phyloP scores from a whole-genome alignment of 2,797 vertebrate species.

The Arrhamphus sclerolepis region DNA sequence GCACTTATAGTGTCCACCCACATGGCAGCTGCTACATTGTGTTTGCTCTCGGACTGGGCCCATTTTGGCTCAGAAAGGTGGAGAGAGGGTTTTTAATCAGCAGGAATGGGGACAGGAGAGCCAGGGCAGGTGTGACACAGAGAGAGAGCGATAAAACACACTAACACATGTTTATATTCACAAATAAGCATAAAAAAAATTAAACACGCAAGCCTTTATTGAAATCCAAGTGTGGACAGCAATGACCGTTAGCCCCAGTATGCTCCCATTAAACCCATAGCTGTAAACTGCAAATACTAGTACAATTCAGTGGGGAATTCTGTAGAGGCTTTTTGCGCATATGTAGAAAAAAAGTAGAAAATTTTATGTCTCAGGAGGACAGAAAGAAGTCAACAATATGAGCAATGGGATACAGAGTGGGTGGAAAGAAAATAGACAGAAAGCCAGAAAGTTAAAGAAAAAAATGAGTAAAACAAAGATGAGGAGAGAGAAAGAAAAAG shows the following conservation, averaged over 20 bases:
- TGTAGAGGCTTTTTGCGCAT: conserved; percentile 1
- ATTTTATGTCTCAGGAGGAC: conserved; percentile 2
- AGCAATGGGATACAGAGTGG: conserved; percentile 18
- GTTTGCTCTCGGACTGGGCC: conserved; percentile 56
- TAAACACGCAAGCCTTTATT: conserved; percentile 28
- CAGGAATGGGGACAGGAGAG: conserved; percentile 59
- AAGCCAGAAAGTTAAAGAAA: conserved; percentile 14
- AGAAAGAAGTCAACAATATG: conserved; percentile 24
- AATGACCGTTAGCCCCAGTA: conserved; percentile 11
- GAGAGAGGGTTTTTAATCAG: conserved; percentile 65
- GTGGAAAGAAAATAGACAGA: conserved; percentile 32
- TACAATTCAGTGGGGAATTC: neutral
- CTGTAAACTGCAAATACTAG: conserved; percentile 8
- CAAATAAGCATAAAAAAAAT: conserved; percentile 28
- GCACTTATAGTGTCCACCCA: conserved; percentile 50
- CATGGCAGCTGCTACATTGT: conserved; percentile 51
- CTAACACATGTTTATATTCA: conserved; percentile 2
- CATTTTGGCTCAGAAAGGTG: conserved; percentile 63
- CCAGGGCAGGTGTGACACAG: conserved; percentile 39
- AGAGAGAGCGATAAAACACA: neutral
- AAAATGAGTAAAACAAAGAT: conserved; percentile 6
- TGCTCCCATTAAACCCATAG: conserved; percentile 17
- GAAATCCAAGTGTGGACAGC: conserved; percentile 15
- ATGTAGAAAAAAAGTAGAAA: neutral
- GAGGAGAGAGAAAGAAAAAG: conserved; percentile 30